Base-by-base conservation (phyloP, 2,797 vertebrate genomes). In the Labeo calbasu region DNA sequence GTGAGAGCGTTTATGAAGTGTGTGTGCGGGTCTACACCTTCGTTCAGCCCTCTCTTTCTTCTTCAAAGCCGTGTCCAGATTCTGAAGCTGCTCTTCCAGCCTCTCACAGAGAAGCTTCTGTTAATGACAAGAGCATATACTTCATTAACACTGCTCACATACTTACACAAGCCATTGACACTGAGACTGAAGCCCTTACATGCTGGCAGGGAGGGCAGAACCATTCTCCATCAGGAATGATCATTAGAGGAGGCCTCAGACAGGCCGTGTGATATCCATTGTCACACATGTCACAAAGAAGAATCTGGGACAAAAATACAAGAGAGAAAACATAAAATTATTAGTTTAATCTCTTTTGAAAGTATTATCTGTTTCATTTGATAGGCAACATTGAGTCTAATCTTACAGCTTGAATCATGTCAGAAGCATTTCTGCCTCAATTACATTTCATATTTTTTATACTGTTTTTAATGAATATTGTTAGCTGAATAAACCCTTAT, bases 141-240 rank as follows among this genome's bases (percentile, higher is more conserved):
- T 23, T 28, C n/a, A 36, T 55, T 40, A 80, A 53, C 2, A 79
- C 17, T 55, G 23, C 36, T 14, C 28, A 63, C 59, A 73, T 0
- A 10, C 19, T 57, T n/a, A 40, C 66, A 69, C 57, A 50, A 14
- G 3, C 36, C 12, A 12, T 0, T 21, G 11, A 14, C 15, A 21
- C 10, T 73, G 50, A 53, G 19, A 48, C 11, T 10, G 25, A 46
- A 14, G 7, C 14, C 71, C 93, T 55, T 95, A 99, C 98, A 14
- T 99, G 98, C 87, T 99, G 98, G 91, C 98, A 99, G 48, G 97
- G 97, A 0, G 98, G 98, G 89, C 98, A 99, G 93, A 98, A 99
- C 98, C 98, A 99, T 87, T 99, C 96, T 92, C 98, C 98, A 0
- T 99, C 98, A 0, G 98, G 98, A 85, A 99, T 99, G 87, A 99